Evolutionary conservation across 2,797 vertebrate genomes (phyloP), one percentile per base, ranked within the genome.

Genomic region (Enteromius radiatus): DNA sequence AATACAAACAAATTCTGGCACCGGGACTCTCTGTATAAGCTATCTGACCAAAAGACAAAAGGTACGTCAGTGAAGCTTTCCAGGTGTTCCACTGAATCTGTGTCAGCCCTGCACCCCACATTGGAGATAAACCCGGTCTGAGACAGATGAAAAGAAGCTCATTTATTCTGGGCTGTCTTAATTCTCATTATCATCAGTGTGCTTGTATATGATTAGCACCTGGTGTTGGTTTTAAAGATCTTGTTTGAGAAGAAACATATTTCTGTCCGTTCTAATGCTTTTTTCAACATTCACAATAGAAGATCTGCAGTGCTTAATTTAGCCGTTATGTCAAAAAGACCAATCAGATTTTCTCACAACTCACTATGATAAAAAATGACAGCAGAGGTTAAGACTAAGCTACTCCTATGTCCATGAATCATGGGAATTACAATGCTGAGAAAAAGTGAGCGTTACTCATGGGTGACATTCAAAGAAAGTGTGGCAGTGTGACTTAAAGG

Each of bases 1-100:
- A 87, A 90, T 88, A 85, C 88, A 89, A 87, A 89, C 82, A 88
- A 75, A 36, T 83, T 83, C 87, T 86, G 87, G 86, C 86, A 84
- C 80, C 68, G 52, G 52, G 67, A 41, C 64, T 85, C 68, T 71
- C 64, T 85, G 84, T 84, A 71, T 87, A 84, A 85, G 82, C 76
- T 71, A 77, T 85, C 84, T 84, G 84, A 67, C 67, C 33, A 33
- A 83, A 82, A 87, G 82, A 88, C 85, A 88, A 86, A 88, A 86
- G 85, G 86, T 81, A 81, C 64, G 76, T 54, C 52, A 12, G 36
- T 86, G 85, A 86, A 59, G 75, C 61, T 81, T 76, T 86, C 83
- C 87, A 88, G 83, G 87, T 84, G 86, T 70, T 54, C 75, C 49
- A 45, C 71, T 59, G 83, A 86, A 81, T 83, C 80, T 70, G 83